phyloP scores from a whole-genome alignment of 1,140 invertebrate species.

The Hesperophylax magnus region DNA sequence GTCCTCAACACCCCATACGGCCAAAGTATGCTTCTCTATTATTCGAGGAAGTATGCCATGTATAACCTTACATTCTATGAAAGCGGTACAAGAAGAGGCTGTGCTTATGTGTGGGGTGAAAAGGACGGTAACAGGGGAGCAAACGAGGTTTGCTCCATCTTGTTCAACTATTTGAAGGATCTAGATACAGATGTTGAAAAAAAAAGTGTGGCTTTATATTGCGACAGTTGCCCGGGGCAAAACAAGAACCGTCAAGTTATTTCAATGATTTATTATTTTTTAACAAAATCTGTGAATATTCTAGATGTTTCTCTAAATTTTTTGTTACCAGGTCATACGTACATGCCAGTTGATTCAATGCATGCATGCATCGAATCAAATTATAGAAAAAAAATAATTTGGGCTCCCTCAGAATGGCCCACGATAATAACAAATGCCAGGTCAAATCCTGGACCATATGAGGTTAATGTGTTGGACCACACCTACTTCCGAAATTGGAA shows the following conservation, averaged over 20 bases:
- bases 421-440: constrained; percentile 25
- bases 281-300: constrained; percentile 44
- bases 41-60: constrained; percentile 50
- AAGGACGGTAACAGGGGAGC: constrained; percentile 39
- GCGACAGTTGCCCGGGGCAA: constrained; percentile 58
- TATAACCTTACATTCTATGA: constrained; percentile 56
- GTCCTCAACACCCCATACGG: constrained; percentile 58
- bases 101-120: constrained; percentile 52
- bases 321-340: constrained; percentile 57
- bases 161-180: constrained; percentile 44
- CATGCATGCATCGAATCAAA: constrained; percentile 56
- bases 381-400: constrained; percentile 53
- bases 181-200: constrained; percentile 36
- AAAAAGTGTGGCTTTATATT: constrained; percentile 50
- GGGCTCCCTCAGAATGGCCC: constrained; percentile 58
- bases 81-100: constrained; percentile 41
- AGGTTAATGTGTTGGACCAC: no score
- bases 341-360: constrained; percentile 58
- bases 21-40: constrained; percentile 52
- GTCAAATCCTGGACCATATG: no score
- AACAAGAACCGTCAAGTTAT: constrained; percentile 58
- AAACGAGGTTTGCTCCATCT: constrained; percentile 9
- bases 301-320: constrained; percentile 51
- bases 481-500: no score
- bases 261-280: constrained; percentile 48